phyloP scores from a whole-genome alignment of 2,888 invertebrate species.

The Lysandra coridon region DNA sequence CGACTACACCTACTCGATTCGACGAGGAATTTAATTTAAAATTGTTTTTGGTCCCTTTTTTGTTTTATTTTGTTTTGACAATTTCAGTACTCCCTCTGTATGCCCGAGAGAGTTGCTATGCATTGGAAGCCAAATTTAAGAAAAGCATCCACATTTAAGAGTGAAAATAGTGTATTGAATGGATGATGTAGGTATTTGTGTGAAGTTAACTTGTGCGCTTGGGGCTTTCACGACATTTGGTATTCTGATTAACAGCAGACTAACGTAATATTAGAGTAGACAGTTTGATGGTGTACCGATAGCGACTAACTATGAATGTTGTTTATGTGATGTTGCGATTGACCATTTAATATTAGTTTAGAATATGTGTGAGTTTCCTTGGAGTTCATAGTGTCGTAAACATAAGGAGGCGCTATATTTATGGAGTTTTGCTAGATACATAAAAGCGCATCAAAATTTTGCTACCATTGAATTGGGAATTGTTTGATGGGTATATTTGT shows the following conservation, averaged over 20 bases:
- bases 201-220: slow-evolving; percentile 44
- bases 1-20: not conserved
- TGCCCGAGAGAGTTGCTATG: slow-evolving; percentile 80
- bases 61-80: slow-evolving; percentile 57
- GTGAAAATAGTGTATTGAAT: slow-evolving; percentile 81
- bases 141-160: slow-evolving; percentile 80
- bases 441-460: slow-evolving; percentile 41
- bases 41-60: slow-evolving; percentile 48
- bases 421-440: slow-evolving; percentile 46
- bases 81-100: slow-evolving; percentile 80
- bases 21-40: slow-evolving; percentile 35
- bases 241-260: slow-evolving; percentile 43
- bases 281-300: slow-evolving; percentile 73
- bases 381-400: slow-evolving; percentile 60
- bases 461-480: slow-evolving; percentile 45
- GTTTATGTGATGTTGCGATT: slow-evolving; percentile 77
- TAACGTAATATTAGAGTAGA: slow-evolving; percentile 62
- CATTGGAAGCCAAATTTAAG: slow-evolving; percentile 80
- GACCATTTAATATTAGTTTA: slow-evolving; percentile 66
- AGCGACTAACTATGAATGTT: slow-evolving; percentile 74
- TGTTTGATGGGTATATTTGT: slow-evolving; percentile 41
- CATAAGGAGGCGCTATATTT: slow-evolving; percentile 52
- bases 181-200: slow-evolving; percentile 75
- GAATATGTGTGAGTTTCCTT: slow-evolving; percentile 66
- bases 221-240: slow-evolving; percentile 47